Evolutionary conservation across 1,140 invertebrate species (phyloP).

Genomic region (Drosophila micromelanica): DNA sequence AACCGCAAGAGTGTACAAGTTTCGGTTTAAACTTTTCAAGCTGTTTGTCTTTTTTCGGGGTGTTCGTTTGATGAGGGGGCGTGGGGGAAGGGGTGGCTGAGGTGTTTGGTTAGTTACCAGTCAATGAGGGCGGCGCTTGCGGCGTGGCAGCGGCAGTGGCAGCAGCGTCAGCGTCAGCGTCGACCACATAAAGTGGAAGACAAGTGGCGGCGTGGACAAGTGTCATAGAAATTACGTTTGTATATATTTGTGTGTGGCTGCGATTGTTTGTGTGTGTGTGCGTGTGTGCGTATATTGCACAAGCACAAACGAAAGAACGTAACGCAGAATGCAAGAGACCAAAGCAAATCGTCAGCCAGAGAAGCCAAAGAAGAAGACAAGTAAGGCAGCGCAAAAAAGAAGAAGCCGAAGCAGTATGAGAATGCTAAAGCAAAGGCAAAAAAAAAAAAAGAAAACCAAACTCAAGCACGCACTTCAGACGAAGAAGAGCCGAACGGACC

Average conservation of each 20-base stretch:
- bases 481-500: constrained; percentile 53
- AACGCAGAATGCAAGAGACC: constrained; percentile 73
- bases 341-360: constrained; percentile 43
- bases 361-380: constrained; percentile 32
- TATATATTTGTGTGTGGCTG: constrained; percentile 22
- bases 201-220: constrained; percentile 79
- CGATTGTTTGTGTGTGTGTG: constrained; percentile 13
- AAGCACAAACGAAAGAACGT: constrained; percentile 74
- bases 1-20: constrained; percentile 7
- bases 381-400: constrained; percentile 26
- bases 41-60: constrained; percentile 18
- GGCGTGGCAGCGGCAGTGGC: constrained; percentile 21
- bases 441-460: constrained; percentile 46
- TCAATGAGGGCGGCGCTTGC: constrained; percentile 13
- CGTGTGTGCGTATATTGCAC: constrained; percentile 55
- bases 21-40: constrained; percentile 19
- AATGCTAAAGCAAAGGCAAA: constrained; percentile 28
- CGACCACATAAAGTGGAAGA: constrained; percentile 78
- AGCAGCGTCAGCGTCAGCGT: no score
- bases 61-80: constrained; percentile 8
- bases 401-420: constrained; percentile 26
- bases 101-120: constrained; percentile 38
- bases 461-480: constrained; percentile 76
- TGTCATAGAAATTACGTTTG: constrained; percentile 75
- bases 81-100: constrained; percentile 8